Evolutionary conservation across 2,113 vertebrate species (phyloP), one percentile per base, ranked within the genome.

Genomic region (Oncorhynchus gorbuscha): DNA sequence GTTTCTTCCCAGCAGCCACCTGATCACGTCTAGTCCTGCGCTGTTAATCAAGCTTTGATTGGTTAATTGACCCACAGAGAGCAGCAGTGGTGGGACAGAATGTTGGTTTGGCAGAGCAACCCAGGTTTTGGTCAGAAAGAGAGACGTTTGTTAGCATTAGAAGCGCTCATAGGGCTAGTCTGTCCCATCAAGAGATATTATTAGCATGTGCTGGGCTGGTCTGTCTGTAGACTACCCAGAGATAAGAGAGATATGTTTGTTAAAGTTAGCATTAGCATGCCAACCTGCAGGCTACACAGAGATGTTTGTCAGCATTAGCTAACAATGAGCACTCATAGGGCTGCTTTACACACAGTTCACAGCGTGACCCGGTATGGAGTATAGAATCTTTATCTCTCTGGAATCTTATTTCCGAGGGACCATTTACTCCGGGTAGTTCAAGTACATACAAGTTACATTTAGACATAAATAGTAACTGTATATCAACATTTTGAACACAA

Each of bases 1-100:
- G 35, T 39, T 39, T 39, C 8, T 9, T 39, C 12, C 13, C 49
- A 51, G 49, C 14, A 16, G 49, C 49, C 35, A 39, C 35, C 35
- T 7, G 2, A 51, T 51, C 12, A 74, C 61, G 74, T 69, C 16
- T 59, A 61, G 75, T 74, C 69, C 48, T 55, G 59, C 55, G 77
- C 0, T 26, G 71, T 65, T 30, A 49, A 82, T 78, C 58, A n/a
- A 64, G 20, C 26, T 61, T 28, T 77, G 79, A 69, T 75, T 76
- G 65, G 71, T 69, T 78, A 74, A 87, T 82, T 76, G 62, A 69
- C 73, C 76, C 76, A 9, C 77, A 79, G 66, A 61, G 58, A 65
- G n/a, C 2, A 62, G 59, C 22, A 62, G 22, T 16, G 13, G 26
- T 73, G 18, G 62, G 59, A 67, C 39, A 77, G 76, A 84, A 78